Evolutionary conservation across 2,113 vertebrate genomes (phyloP).

Genomic region (Poecilia latipinna): DNA sequence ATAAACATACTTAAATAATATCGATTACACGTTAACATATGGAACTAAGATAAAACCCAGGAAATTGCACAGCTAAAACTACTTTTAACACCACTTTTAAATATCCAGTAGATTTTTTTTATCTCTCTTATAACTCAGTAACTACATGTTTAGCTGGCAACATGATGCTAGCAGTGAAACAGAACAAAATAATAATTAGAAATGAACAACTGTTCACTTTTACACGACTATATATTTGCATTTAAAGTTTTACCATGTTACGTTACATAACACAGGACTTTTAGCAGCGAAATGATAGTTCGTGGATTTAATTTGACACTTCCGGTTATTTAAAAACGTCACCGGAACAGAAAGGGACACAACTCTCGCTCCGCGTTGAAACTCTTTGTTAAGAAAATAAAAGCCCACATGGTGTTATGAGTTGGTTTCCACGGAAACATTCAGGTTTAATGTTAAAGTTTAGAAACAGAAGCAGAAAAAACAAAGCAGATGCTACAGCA

Average conservation of each 20-base stretch:
- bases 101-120: no score
- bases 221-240: no score
- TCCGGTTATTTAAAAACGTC: neutral
- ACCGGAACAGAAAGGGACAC: neutral
- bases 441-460: neutral
- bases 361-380: neutral
- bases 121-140: no score
- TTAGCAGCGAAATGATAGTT: neutral
- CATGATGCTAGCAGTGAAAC: neutral
- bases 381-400: constrained; percentile 23
- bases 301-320: neutral
- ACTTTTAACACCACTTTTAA: no score
- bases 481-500: neutral
- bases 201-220: neutral
- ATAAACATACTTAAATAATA: no score
- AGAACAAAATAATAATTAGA: neutral
- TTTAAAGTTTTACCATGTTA: no score
- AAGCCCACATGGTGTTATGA: neutral
- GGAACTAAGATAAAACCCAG: no score
- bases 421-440: constrained; percentile 22
- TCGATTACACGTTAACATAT: no score
- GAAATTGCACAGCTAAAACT: no score
- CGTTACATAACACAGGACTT: no score
- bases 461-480: neutral
- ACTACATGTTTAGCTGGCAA: neutral